Evolutionary conservation across 2,888 invertebrate genomes (phyloP).

Genomic region (Brachyptera risi): DNA sequence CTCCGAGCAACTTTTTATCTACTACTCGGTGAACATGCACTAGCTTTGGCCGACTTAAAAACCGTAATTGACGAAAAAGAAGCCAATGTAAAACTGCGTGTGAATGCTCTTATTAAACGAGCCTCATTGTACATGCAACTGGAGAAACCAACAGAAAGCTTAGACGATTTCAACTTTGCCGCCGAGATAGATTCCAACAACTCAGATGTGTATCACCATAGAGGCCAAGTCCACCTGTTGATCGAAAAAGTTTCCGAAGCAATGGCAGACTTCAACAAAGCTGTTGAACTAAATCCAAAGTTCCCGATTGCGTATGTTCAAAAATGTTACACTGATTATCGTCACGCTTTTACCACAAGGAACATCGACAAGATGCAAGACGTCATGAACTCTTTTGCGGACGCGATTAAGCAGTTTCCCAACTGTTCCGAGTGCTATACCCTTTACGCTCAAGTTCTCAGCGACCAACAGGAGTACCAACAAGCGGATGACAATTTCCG

Average conservation of each 20-base stretch:
- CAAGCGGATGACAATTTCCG: conserved; percentile 79
- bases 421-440: conserved; percentile 82
- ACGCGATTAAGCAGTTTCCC: conserved; percentile 73
- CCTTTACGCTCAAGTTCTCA: conserved; percentile 81
- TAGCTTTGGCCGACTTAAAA: conserved; percentile 67
- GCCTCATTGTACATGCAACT: conserved; percentile 80
- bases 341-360: conserved; percentile 59
- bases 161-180: conserved; percentile 76
- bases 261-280: conserved; percentile 74
- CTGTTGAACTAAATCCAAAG: conserved; percentile 74
- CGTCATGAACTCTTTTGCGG: conserved; percentile 69
- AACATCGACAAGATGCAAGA: conserved; percentile 59
- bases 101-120: conserved; percentile 84
- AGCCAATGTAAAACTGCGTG: conserved; percentile 58
- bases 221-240: conserved; percentile 78
- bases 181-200: conserved; percentile 71
- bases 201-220: conserved; percentile 88
- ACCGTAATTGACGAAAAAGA: conserved; percentile 63
- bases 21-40: conserved; percentile 68
- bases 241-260: conserved; percentile 79
- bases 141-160: conserved; percentile 66
- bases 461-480: conserved; percentile 77
- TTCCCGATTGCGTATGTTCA: conserved; percentile 86
- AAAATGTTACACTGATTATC: conserved; percentile 85
- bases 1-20: conserved; percentile 81